Base-by-base conservation (phyloP, 2,888 invertebrate genomes). In the Drosophila emarginata region DNA sequence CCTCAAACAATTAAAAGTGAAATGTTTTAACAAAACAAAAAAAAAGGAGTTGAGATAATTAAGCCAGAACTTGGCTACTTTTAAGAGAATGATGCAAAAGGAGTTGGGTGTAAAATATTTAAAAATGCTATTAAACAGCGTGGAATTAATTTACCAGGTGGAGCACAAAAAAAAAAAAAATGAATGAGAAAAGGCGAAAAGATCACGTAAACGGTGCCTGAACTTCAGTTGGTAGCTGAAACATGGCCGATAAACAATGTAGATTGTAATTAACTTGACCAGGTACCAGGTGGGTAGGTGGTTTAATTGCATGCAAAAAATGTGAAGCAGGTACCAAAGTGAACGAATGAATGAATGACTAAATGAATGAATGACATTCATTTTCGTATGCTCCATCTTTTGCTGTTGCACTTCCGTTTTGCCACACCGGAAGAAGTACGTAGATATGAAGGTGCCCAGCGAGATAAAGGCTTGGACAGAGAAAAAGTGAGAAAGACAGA, bases 251-350 rank as follows among this genome's bases (percentile, higher is more conserved):
- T 87, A 84, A 87, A 81, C 88, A 86, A 87, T 86, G 85, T 79
- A 81, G 82, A 84, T 78, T 81, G 87, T 88, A 88, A 86, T 86
- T 86, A 88, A 88, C 88, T 72, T 76, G 84, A 73, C 78, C 83
- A 72, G 65, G 62, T 28, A 39, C 50, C n/a, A 15, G 62, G 53
- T 32, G 12, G 37, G 57, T 2, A 32, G 11, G 12, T 36, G 62
- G 68, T 81, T 79, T 82, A 82, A 82, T 84, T 87, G 82, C 82
- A 87, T 79, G 81, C 74, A 72, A 67, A 69, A 74, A 68, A 64
- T 70, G 62, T 67, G 36, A 21, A 45, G 56, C 32, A 56, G 50
- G 67, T 18, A 59, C 18, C 14, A 54, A 36, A 32, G 54, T 18
- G 36, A 32, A 54, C 32, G 51, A 51, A 18, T 6, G 32, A 32